Base-by-base conservation (phyloP, 2,888 invertebrate genomes). In the Linhomoeus sp. region DNA sequence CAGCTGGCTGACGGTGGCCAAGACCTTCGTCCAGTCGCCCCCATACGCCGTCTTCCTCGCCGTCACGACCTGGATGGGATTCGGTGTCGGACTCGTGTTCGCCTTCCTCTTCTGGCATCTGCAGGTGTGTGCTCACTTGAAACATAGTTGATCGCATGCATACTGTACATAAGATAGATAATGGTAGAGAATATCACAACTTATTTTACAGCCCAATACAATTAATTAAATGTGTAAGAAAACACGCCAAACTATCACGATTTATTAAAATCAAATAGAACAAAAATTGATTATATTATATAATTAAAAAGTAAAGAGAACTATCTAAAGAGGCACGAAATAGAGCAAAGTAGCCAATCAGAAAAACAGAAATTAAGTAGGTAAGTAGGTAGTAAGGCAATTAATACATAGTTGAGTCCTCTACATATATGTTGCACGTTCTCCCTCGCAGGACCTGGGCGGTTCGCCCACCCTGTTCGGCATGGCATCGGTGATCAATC, bases 71-170 rank as follows among this genome's bases (percentile, higher is more conserved):
- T 90, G 86, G 70, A 92, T 97, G 88, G 97, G 97, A 47, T 87
- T 92, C 64, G 97, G 97, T 46, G 90, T 94, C 60, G 97, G 94
- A 1, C 74, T 97, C 57, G 92, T 94, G 58, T 97, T 97, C 71
- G 90, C 92, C 3, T 97, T 97, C 70, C 78, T 97, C 48, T 97
- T 92, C 72, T 97, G 94, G 97, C 92, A 94, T 70, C 75, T 97
- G 43, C 74, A 73, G 63, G 71, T 69, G 48, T 41, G 52, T 41
- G 49, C 1, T 7, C 15, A 15, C 15, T 33, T 12, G 33, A 15
- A 33, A 33, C n/a, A n/a, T n/a, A n/a, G n/a, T n/a, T n/a, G n/a
- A n/a, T n/a, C n/a, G n/a, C n/a, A n/a, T n/a, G n/a, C n/a, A n/a
- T n/a, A n/a, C n/a, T n/a, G n/a, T n/a, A n/a, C n/a, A n/a, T n/a